These are phyloP conservation scores for Cyclophora punctaria DNA, from an alignment of 2,888 invertebrate species.

Conservation along the genomic window DNA sequence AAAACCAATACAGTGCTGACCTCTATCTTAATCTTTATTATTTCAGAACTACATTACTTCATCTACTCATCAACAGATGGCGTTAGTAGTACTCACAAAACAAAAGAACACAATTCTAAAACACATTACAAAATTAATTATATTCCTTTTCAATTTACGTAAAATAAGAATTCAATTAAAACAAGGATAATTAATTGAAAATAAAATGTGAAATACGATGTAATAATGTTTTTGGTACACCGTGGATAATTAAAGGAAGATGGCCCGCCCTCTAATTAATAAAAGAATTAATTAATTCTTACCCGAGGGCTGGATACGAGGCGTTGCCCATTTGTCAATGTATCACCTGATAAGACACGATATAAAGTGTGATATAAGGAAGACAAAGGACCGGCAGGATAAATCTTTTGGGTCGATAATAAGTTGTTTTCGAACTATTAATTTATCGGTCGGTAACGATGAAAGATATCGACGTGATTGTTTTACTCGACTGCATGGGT, in stretches of 20 bases:
- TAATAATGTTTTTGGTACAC: too few species aligned
- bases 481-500: too few species aligned
- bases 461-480: background rate
- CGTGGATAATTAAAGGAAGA: slow-evolving; percentile 13
- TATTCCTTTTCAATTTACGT: too few species aligned
- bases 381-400: slow-evolving; percentile 19
- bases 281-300: slow-evolving; percentile 54
- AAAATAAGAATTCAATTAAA: too few species aligned
- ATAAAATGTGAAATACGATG: too few species aligned
- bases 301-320: slow-evolving; percentile 32
- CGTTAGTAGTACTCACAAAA: slow-evolving; percentile 7
- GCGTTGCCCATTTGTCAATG: slow-evolving; percentile 63
- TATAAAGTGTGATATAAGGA: slow-evolving; percentile 24
- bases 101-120: background rate
- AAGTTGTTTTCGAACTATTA: slow-evolving; percentile 6
- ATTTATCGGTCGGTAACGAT: background rate
- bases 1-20: background rate
- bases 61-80: slow-evolving; percentile 21
- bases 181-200: too few species aligned
- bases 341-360: slow-evolving; percentile 41
- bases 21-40: too few species aligned
- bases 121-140: background rate
- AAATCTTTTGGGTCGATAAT: slow-evolving; percentile 9
- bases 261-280: slow-evolving; percentile 58
- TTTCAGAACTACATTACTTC: background rate